phyloP scores from a whole-genome alignment of 1,140 invertebrate species.

The Potamilus streckersoni region DNA sequence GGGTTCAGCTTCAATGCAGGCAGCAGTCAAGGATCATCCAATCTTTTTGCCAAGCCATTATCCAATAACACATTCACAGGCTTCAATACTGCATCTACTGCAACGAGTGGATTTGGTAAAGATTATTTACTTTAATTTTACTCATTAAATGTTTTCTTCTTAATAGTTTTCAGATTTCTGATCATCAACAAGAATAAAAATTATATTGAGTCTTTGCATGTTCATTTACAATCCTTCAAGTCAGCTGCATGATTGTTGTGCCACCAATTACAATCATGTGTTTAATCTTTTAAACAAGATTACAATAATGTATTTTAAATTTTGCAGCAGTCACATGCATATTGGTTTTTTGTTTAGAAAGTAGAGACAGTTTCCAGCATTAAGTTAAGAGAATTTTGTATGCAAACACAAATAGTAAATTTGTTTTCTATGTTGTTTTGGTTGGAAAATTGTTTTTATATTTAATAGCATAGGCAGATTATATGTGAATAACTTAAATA shows the following conservation, averaged over 20 bases:
- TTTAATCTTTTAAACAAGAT: too few relatives aligned
- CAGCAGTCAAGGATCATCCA: slow-evolving; percentile 26
- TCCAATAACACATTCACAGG: slow-evolving; percentile 53
- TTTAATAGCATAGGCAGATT: not conserved
- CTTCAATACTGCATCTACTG: slow-evolving; percentile 58
- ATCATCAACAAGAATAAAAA: not conserved
- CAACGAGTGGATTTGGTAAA: slow-evolving; percentile 46
- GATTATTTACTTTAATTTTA: slow-evolving; percentile 9
- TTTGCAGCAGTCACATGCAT: too few relatives aligned
- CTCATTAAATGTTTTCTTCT: not conserved
- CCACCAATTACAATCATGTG: too few relatives aligned
- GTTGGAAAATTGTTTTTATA: not conserved
- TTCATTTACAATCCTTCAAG: too few relatives aligned
- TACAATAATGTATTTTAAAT: too few relatives aligned
- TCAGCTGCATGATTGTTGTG: too few relatives aligned
- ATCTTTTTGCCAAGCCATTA: slow-evolving; percentile 54
- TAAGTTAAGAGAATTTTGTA: not conserved
- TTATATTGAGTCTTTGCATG: not conserved
- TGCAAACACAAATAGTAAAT: not conserved
- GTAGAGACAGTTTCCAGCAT: not conserved
- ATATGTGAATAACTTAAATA: not conserved
- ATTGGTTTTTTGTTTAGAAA: not conserved
- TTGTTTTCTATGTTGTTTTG: not conserved
- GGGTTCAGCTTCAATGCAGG: slow-evolving; percentile 46
- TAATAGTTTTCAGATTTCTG: not conserved